Conservation (phyloP, 1,140 invertebrate genomes). For the Habropoda laboriosa region DNA sequence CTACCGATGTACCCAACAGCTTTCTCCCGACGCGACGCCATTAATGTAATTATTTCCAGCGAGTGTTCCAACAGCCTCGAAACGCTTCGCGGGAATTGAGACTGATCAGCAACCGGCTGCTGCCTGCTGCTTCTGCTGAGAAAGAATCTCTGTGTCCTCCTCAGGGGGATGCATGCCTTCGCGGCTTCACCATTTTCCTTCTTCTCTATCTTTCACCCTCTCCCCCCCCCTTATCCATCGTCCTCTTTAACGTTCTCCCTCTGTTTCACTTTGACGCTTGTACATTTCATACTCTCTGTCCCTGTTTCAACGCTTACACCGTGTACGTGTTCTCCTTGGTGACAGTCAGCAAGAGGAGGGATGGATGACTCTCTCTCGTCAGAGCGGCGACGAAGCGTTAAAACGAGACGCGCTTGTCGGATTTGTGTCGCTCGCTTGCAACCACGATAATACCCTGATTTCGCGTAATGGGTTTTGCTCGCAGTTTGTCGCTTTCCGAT, state of each 20-base stretch:
- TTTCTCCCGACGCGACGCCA: constrained; percentile 58
- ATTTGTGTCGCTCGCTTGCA: constrained; percentile 46
- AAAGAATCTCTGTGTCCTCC: constrained; percentile 15
- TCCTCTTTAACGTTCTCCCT: background rate
- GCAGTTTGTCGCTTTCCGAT: constrained; percentile 17
- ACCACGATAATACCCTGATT: constrained; percentile 38
- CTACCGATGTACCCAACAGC: constrained; percentile 54
- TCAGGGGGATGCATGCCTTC: background rate
- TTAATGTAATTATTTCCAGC: constrained; percentile 71
- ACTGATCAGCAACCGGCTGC: constrained; percentile 35
- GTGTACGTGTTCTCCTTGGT: background rate
- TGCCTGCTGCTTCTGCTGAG: no score
- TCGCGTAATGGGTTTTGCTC: constrained; percentile 34
- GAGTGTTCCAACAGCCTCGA: constrained; percentile 52
- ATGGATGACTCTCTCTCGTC: constrained; percentile 32
- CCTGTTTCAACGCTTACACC: background rate
- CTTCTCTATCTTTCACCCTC: background rate
- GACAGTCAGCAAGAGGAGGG: background rate
- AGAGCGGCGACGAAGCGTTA: constrained; percentile 44
- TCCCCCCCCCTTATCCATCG: no score
- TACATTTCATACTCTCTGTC: background rate
- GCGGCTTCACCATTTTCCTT: constrained; percentile 6
- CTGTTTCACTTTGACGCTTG: no score
- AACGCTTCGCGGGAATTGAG: constrained; percentile 55
- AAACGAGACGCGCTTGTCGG: constrained; percentile 41